Base-by-base conservation (phyloP, 2,797 vertebrate genomes). In the Gymnoscopelus microlampas region DNA sequence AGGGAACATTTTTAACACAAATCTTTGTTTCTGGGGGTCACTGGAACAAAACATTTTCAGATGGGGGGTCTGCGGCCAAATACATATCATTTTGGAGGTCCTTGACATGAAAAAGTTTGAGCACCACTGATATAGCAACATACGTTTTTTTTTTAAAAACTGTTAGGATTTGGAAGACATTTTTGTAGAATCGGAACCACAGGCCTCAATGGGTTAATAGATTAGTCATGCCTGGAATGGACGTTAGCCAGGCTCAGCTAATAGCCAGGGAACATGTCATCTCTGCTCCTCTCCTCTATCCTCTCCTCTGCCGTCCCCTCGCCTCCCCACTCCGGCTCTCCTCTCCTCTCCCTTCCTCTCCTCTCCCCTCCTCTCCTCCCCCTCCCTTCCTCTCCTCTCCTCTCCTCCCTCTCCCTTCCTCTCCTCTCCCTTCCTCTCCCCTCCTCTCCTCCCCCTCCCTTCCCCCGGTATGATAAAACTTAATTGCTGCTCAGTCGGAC, bases 401-500 rank as follows among this genome's bases (percentile, higher is more conserved):
- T 12, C 11, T 10, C 12, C 10, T 32, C 60, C 13, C 5, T 3
- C 10, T 19, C 61, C 12, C 15, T 2, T 14, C 53, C 53, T 11
- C 53, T 14, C 53, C 26, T 4, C 19, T 53, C 13, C 39, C 8
- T 12, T 23, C 48, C 3, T 2, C 26, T 32, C 3, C 15, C 1
- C 29, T 19, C n/a, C 53, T 6, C 61, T 47, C n/a, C 29, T 47
- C 62, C 51, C 65, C 26, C 48, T 44, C 3, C 53, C n/a, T 15
- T 15, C n/a, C 23, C 64, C 19, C 59, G 60, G 66, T 64, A 66
- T 80, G 71, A 80, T 88, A 85, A 85, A 87, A 82, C 72, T 81
- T 82, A 89, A 90, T 73, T 86, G 84, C 83, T 68, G 81, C 59
- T 77, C 68, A 12, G 81, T 76, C 60, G 51, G 82, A 81, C 79